phyloP scores from a whole-genome alignment of 2,113 vertebrate genomes.

The Neolamprologus toae region DNA sequence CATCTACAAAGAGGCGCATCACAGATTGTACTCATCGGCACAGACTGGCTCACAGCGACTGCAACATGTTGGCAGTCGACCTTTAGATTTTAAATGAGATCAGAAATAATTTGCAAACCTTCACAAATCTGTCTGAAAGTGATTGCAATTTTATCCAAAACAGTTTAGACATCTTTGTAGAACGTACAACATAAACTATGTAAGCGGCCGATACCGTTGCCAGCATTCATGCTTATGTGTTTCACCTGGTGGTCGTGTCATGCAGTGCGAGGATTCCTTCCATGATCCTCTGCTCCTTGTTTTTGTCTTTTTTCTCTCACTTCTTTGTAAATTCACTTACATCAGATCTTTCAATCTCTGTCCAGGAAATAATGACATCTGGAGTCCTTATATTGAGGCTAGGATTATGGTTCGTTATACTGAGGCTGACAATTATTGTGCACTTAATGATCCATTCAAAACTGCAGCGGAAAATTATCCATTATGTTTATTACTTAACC shows the following conservation, averaged over 20 bases:
- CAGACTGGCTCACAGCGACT: neutral
- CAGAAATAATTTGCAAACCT: neutral
- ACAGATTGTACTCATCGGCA: neutral
- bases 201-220: neutral
- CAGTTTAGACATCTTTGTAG: neutral
- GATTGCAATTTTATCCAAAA: neutral
- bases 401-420: neutral
- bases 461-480: neutral
- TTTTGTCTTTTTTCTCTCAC: neutral
- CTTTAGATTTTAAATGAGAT: neutral
- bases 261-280: neutral
- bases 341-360: neutral
- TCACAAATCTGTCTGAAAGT: neutral
- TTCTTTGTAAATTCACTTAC: neutral
- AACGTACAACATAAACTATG: neutral
- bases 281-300: neutral
- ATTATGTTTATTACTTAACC: neutral
- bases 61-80: neutral
- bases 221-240: neutral
- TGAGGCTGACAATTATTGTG: neutral
- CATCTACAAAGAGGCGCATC: neutral
- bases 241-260: neutral
- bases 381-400: neutral
- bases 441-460: neutral
- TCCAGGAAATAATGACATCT: neutral